Conservation (phyloP, 2,888 invertebrate species). For the Candidula unifasciata region DNA sequence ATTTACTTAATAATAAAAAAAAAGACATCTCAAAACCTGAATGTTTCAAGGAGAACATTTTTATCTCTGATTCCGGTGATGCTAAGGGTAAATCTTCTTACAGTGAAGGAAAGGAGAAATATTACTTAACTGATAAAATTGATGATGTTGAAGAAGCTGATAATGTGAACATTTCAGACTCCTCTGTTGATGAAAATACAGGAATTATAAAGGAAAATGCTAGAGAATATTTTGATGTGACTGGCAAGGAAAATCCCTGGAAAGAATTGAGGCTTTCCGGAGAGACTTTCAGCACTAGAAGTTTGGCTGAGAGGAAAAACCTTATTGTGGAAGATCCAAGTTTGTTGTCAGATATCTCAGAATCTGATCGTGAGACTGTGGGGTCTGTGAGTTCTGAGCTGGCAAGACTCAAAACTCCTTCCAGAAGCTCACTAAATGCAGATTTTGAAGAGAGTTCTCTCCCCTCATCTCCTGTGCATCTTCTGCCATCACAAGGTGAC, state of each 20-base stretch:
- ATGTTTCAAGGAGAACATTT: conserved; percentile 1
- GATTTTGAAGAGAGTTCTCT: conserved; percentile 17
- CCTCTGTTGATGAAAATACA: background rate
- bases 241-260: background rate
- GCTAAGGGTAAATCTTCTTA: background rate
- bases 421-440: conserved; percentile 48
- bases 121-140: background rate
- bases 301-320: background rate
- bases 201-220: background rate
- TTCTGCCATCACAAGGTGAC: background rate
- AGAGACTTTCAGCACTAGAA: background rate
- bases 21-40: background rate
- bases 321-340: background rate
- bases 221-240: background rate
- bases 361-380: conserved; percentile 42
- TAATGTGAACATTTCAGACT: background rate
- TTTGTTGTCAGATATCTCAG: conserved; percentile 31
- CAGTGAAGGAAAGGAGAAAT: conserved; percentile 10
- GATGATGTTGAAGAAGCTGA: background rate
- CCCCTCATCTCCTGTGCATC: conserved; percentile 12
- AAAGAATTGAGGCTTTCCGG: background rate
- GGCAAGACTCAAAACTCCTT: conserved; percentile 34
- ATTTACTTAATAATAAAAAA: background rate
- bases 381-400: conserved; percentile 51
- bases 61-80: conserved; percentile 34